phyloP scores from a whole-genome alignment of 30 jellyfish, hydroid and myxozoan species.

The Aurelia aurita complex sp. Pacific region DNA sequence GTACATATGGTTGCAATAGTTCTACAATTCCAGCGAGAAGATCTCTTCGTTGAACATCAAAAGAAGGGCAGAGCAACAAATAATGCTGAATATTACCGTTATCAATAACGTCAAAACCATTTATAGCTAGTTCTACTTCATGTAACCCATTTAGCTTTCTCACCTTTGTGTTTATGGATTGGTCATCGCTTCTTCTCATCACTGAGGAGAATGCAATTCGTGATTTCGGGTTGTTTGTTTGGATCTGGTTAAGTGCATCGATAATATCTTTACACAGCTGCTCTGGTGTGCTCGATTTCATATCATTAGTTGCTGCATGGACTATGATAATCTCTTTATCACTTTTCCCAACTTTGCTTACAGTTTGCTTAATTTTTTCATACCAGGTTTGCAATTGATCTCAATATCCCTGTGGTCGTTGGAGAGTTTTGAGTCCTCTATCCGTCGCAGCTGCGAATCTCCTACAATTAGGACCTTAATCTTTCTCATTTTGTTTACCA shows the following conservation, averaged over 20 bases:
- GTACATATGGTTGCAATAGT: too few species aligned
- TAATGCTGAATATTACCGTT: too few species aligned
- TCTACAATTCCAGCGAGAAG: too few species aligned
- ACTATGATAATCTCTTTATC: background rate
- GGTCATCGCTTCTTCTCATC: slow-evolving; percentile 17
- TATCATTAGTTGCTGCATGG: slow-evolving; percentile 16
- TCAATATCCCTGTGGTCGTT: slow-evolving; percentile 31
- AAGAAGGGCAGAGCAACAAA: too few species aligned
- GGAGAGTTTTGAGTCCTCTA: slow-evolving; percentile 14
- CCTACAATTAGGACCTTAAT: slow-evolving; percentile 10
- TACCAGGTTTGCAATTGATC: slow-evolving; percentile 17
- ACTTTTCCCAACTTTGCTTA: slow-evolving; percentile 7
- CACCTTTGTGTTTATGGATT: slow-evolving; percentile 16
- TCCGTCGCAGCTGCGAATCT: slow-evolving; percentile 38
- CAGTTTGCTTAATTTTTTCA: background rate
- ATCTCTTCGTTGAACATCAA: too few species aligned
- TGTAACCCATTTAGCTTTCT: background rate
- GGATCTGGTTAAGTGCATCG: background rate
- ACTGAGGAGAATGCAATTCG: slow-evolving; percentile 13
- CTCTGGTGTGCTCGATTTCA: slow-evolving; percentile 7
- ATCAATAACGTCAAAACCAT: too few species aligned
- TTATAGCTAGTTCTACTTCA: too few species aligned
- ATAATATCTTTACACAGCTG: slow-evolving; percentile 18
- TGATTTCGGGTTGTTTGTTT: slow-evolving; percentile 6
- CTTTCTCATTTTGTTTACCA: background rate